Base-by-base conservation (phyloP, 2,888 invertebrate species). In the Tethea ocularis region DNA sequence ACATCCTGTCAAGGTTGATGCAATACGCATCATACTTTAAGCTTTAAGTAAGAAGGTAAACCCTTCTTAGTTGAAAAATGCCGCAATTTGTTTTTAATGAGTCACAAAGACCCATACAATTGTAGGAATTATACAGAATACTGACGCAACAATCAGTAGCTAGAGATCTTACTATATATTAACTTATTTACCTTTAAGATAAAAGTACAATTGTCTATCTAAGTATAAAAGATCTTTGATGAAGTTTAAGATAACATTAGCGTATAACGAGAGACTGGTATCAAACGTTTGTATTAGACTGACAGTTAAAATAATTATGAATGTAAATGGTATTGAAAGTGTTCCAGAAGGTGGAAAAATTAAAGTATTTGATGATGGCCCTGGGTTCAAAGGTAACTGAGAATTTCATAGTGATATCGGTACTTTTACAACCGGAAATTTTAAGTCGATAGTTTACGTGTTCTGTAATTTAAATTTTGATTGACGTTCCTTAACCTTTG, bases 231-330 rank as follows among this genome's bases (percentile, higher is more conserved):
- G 46, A 46, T 46, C 46, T n/a, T 46, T 46, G 46, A 20, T 20
- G 20, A 17, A 7, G 46, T 20, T 20, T 20, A 46, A 46, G 46
- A 46, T 46, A 46, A 46, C 46, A 46, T 46, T 46, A 10, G 20
- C 20, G 10, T 20, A 10, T 8, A 46, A 20, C 20, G 7, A 46
- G 46, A 46, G 46, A n/a, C 46, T 2, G n/a, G 33, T 2, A 10
- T 46, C 20, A 20, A 38, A 46, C 46, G 46, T 20, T 20, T 7
- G n/a, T 46, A 46, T 10, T 46, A 20, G 10, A 46, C 20, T 46
- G 46, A 46, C 20, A 17, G 55, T 20, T 59, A 29, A 57, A 57
- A 61, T 29, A 60, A 62, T 61, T 36, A 66, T 68, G 64, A 59
- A 53, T 51, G 59, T 57, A 41, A 57, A 58, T 24, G 36, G 51